Evolutionary conservation across 2,888 invertebrate genomes (phyloP).

Genomic region (Odontomyia ornata): DNA sequence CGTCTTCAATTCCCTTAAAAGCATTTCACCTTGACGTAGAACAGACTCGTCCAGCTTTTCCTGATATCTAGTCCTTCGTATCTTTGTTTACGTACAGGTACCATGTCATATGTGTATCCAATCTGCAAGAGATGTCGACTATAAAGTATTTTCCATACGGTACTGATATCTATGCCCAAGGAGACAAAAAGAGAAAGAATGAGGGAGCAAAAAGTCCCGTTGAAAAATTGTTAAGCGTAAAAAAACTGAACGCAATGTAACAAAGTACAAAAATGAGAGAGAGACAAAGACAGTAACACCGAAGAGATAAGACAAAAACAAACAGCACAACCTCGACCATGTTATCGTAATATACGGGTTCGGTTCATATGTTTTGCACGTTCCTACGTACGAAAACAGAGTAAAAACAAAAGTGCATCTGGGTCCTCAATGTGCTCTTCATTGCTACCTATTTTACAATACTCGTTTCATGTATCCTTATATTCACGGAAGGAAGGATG

Average conservation of each 20-base stretch:
- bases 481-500: not conserved
- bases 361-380: not conserved
- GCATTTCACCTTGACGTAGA: conserved; percentile 45
- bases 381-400: not conserved
- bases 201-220: no score
- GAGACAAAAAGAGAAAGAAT: no score
- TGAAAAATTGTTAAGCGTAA: no score
- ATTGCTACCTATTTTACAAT: no score
- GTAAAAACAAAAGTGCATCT: conserved; percentile 12
- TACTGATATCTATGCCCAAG: no score
- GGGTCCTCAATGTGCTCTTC: conserved; percentile 6
- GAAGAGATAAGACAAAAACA: not conserved
- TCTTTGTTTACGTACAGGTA: not conserved
- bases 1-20: conserved; percentile 51
- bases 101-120: conserved; percentile 12
- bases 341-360: not conserved
- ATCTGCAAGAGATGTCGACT: not conserved
- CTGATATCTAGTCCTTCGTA: not conserved
- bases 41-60: not conserved
- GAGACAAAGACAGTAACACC: no score
- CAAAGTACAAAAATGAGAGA: no score
- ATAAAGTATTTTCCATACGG: no score
- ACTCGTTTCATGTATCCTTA: no score
- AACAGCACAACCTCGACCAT: conserved; percentile 14
- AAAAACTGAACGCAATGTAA: conserved; percentile 1